Conservation (phyloP, 2,888 invertebrate species). For the Nephrotoma guestfalica region DNA sequence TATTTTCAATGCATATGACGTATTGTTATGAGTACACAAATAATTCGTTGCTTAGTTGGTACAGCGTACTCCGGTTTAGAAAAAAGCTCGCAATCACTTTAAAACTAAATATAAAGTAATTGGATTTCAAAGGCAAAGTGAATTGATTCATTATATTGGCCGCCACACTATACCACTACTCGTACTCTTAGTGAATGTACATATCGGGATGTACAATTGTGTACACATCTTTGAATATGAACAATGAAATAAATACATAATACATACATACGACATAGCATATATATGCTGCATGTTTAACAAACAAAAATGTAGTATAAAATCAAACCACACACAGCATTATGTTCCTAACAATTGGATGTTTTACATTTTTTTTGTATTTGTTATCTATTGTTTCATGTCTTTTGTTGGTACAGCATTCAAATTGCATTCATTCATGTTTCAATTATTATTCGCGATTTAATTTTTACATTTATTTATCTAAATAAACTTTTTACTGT, state of each 20-base stretch:
- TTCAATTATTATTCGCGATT: not conserved
- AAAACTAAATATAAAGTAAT: too few species aligned
- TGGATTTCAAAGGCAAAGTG: not conserved
- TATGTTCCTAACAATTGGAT: not conserved
- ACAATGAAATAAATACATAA: not conserved
- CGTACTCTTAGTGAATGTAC: too few species aligned
- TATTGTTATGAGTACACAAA: too few species aligned
- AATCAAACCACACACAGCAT: not conserved
- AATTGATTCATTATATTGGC: not conserved
- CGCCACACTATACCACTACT: not conserved
- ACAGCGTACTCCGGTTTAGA: too few species aligned
- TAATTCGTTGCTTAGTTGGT: too few species aligned
- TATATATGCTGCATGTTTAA: not conserved
- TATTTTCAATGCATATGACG: not conserved
- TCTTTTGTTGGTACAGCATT: not conserved
- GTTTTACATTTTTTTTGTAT: not conserved
- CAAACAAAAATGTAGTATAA: not conserved
- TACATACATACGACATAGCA: not conserved
- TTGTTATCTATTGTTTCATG: not conserved
- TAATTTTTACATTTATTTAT: not conserved
- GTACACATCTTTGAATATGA: not conserved
- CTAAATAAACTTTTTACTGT: not conserved
- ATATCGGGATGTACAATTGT: not conserved
- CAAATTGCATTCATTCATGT: not conserved
- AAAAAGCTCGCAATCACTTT: too few species aligned